phyloP scores from a whole-genome alignment of 2,797 vertebrate genomes.

The Ficedula albicollis region DNA sequence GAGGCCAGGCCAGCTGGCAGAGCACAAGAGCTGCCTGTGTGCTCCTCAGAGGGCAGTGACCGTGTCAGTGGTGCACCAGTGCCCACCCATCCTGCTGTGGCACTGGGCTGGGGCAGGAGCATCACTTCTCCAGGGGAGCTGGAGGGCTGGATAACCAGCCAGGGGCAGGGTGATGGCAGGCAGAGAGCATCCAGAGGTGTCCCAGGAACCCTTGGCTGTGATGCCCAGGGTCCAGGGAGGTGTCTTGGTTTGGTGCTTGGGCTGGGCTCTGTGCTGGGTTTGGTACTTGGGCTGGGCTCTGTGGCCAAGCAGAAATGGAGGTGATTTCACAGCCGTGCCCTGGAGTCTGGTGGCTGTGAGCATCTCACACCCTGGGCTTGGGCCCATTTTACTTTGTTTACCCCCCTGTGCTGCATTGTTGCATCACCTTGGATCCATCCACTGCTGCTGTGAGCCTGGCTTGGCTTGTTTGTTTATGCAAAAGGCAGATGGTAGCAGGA shows the following conservation, averaged over 20 bases:
- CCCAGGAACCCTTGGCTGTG: not conserved
- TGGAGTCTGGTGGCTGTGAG: not conserved
- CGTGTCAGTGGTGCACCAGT: not conserved
- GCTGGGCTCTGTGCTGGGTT: not conserved
- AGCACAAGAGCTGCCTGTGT: not conserved
- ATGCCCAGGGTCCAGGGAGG: not conserved
- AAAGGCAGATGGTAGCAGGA: not conserved
- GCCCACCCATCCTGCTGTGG: not conserved
- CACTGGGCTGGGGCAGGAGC: not conserved
- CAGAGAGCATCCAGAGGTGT: rapidly evolving
- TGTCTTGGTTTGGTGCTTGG: rapidly evolving
- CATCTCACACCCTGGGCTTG: not conserved
- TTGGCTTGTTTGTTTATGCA: not conserved
- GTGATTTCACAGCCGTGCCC: rapidly evolving
- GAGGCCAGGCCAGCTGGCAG: not conserved
- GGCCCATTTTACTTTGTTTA: not conserved
- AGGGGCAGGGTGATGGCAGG: not conserved
- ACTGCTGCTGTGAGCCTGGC: not conserved
- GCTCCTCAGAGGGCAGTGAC: not conserved
- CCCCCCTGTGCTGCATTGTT: rapidly evolving
- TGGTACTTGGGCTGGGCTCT: not conserved
- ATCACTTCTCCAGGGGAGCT: not conserved
- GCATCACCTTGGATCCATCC: not conserved
- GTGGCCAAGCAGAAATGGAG: not conserved
- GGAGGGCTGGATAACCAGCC: not conserved